These are phyloP conservation scores for Peribatodes rhomboidaria DNA, from an alignment of 2,888 invertebrate species.

Conservation along the genomic window DNA sequence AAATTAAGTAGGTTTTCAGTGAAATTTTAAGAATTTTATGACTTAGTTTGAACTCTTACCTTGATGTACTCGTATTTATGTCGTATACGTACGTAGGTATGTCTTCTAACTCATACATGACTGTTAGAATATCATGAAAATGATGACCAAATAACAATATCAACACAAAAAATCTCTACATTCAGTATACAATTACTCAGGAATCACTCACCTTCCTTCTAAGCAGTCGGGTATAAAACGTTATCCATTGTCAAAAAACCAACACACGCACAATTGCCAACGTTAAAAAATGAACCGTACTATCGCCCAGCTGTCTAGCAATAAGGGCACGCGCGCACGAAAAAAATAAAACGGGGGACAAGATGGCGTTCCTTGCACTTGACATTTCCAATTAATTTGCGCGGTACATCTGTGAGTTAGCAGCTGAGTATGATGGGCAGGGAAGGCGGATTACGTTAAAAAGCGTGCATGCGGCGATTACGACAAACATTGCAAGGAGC, in stretches of 20 bases:
- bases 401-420: constrained; percentile 83
- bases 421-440: constrained; percentile 78
- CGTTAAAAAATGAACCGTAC: constrained; percentile 50
- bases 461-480: constrained; percentile 12
- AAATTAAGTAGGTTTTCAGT: no score
- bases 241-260: constrained; percentile 5
- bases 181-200: no score
- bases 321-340: constrained; percentile 79
- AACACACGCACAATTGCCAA: constrained; percentile 24
- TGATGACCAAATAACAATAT: no score
- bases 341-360: constrained; percentile 76
- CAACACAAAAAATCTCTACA: no score
- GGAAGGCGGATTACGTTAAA: constrained; percentile 73
- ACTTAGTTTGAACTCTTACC: no score
- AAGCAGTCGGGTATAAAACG: not conserved
- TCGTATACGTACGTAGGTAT: no score
- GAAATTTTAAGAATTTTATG: no score
- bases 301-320: constrained; percentile 79
- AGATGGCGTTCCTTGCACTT: constrained; percentile 84
- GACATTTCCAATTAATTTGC: constrained; percentile 87
- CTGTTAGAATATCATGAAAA: no score
- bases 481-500: not conserved
- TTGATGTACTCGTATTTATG: no score
- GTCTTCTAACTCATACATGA: no score
- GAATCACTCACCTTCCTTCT: no score